phyloP scores from a whole-genome alignment of 2,113 vertebrate genomes.

The Petromus typicus region DNA sequence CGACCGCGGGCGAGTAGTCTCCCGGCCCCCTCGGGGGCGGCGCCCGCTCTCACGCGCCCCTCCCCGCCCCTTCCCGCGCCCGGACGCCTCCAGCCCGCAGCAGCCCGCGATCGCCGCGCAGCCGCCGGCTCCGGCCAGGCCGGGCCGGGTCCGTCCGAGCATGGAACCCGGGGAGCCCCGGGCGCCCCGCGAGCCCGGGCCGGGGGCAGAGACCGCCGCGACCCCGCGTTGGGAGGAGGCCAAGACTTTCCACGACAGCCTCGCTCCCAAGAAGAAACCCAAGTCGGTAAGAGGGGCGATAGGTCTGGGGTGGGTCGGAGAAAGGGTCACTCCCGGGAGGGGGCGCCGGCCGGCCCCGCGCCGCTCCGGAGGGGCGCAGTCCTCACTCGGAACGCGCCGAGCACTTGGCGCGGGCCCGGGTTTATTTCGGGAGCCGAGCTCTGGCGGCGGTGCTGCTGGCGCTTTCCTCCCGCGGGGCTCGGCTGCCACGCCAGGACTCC shows the following conservation, averaged over 20 bases:
- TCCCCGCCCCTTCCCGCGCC: slow-evolving; percentile 44
- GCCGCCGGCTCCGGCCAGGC: not conserved
- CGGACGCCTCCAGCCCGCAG: slow-evolving; percentile 33
- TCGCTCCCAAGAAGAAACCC: slow-evolving; percentile 88
- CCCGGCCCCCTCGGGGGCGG: not conserved
- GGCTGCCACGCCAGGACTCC: slow-evolving; percentile 68
- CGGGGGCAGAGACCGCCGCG: slow-evolving; percentile 53
- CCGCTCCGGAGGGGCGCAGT: not conserved
- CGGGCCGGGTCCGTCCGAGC: slow-evolving; percentile 18
- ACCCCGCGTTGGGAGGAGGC: slow-evolving; percentile 84
- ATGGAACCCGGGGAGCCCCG: slow-evolving; percentile 60
- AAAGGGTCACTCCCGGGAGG: not conserved
- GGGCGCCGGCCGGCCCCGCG: not conserved
- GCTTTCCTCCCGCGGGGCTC: not conserved
- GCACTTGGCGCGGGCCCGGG: not conserved
- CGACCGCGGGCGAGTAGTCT: not conserved
- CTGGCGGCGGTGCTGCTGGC: not conserved
- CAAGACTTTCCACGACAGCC: slow-evolving; percentile 86
- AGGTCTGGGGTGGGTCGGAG: not conserved
- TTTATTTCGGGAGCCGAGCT: slow-evolving; percentile 77
- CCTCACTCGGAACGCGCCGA: not conserved
- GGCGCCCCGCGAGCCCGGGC: slow-evolving; percentile 61
- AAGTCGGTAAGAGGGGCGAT: slow-evolving; percentile 85
- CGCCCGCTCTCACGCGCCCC: not conserved
- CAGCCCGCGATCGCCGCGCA: not conserved